Base-by-base conservation (phyloP, 2,797 vertebrate genomes). In the Lithobates sylvaticus region DNA sequence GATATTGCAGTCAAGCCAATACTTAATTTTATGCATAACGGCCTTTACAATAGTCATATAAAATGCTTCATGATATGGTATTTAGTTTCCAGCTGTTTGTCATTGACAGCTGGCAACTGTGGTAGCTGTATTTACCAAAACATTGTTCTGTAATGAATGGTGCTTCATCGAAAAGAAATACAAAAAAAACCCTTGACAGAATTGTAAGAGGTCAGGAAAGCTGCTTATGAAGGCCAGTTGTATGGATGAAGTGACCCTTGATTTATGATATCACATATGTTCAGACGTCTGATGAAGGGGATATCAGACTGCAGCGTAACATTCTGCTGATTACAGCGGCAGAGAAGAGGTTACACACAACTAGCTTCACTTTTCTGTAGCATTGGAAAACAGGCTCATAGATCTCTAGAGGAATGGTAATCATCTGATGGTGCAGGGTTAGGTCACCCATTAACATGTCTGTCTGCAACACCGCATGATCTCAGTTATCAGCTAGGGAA, bases 361-460 rank as follows among this genome's bases (percentile, higher is more conserved):
- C 27, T 69, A 42, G 39, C 36, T 64, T 16, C 58, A 72, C 65
- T 67, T 69, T 67, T 84, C 73, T 67, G 27, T 58, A 64, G n/a
- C 81, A 69, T 86, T 72, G 72, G 73, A 72, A 64, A 86, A 27
- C 65, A 86, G 72, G 44, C 67, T 85, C 84, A 88, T 88, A 34
- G 42, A 90, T 89, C 93, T 92, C 92, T 88, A 2, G 85, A 91
- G 90, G 90, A 92, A 86, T 58, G 27, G 87, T 90, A 89, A 92
- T 90, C 77, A 87, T 91, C 88, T 89, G 89, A 82, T 0, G 75
- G 88, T 89, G 73, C 74, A 89, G 88, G 90, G 90, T 88, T 92
- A 94, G 92, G 91, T 91, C 93, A 94, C 92, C 93, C 91, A 94
- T 94, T 94, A 94, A 92, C 91, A 84, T 86, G 89, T 88, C 42